Percentiles rank a stretch among this genome's conserved stretches.
Conservation (phyloP, 2,113 vertebrate species). For the Thymallus thymallus region DNA sequence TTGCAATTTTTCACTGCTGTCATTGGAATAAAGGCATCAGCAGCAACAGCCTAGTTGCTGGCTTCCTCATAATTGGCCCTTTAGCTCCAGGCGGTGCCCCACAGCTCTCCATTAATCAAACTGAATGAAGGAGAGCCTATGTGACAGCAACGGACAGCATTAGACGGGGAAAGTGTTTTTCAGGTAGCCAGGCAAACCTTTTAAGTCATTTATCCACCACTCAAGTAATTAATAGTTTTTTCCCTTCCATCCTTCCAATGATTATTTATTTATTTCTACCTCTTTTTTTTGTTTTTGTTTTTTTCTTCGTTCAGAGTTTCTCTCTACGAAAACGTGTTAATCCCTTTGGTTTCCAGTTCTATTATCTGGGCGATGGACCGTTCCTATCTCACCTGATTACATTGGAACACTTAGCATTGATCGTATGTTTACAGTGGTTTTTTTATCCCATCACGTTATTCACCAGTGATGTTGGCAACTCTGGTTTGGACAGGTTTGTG, state of each 20-base stretch:
- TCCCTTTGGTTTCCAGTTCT: background rate
- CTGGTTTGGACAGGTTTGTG: no score
- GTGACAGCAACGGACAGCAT: constrained; percentile 90
- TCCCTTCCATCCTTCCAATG: background rate
- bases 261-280: background rate
- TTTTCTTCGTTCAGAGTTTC: background rate
- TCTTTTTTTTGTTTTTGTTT: background rate
- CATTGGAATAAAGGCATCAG: constrained; percentile 93
- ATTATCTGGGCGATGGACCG: no score
- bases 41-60: constrained; percentile 93
- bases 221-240: constrained; percentile 82
- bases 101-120: constrained; percentile 99
- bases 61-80: constrained; percentile 98
- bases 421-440: no score
- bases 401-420: background rate
- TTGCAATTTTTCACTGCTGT: constrained; percentile 96
- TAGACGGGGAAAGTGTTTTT: constrained; percentile 88
- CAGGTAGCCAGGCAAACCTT: constrained; percentile 85
- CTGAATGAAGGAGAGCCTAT: constrained; percentile 85
- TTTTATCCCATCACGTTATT: background rate
- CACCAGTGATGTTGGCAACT: constrained; percentile 2
- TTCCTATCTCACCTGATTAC: no score
- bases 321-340: background rate
- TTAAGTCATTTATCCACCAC: constrained; percentile 86
- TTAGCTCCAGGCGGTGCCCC: constrained; percentile 96